Conservation (phyloP, 1,140 invertebrate species). For the Harpegnathos saltator region DNA sequence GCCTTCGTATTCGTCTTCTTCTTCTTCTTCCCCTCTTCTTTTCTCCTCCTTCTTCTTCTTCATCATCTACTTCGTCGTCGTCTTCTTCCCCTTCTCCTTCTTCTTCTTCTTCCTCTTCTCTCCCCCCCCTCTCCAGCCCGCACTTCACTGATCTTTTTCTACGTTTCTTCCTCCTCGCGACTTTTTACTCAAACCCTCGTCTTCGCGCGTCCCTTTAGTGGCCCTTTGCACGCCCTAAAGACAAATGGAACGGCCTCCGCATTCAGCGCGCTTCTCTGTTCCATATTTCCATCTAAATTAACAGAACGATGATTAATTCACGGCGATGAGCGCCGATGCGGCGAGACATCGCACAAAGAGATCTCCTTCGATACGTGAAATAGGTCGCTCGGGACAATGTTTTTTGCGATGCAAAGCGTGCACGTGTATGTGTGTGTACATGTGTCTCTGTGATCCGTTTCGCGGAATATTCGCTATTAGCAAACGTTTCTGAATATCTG, state of each 20-base stretch:
- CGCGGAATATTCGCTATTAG: neutral
- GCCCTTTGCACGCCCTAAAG: slow-evolving; percentile 62
- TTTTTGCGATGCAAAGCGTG: no score
- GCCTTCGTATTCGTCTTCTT: slow-evolving; percentile 71
- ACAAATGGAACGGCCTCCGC: slow-evolving; percentile 63
- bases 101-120: neutral
- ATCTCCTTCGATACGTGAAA: neutral
- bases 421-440: neutral
- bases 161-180: slow-evolving; percentile 37
- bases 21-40: slow-evolving; percentile 42
- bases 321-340: neutral
- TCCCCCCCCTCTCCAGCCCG: slow-evolving; percentile 42
- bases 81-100: neutral
- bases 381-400: neutral
- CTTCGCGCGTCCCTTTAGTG: slow-evolving; percentile 60
- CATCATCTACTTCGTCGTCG: slow-evolving; percentile 1
- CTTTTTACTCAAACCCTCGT: slow-evolving; percentile 57
- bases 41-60: neutral
- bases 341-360: neutral
- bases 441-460: no score
- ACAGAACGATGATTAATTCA: slow-evolving; percentile 45
- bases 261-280: slow-evolving; percentile 45
- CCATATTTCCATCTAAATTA: slow-evolving; percentile 62
- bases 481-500: neutral
- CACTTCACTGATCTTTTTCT: no score